Conservation (phyloP, 92 coral and sea anemone species). For the Parazoanthus swiftii region DNA sequence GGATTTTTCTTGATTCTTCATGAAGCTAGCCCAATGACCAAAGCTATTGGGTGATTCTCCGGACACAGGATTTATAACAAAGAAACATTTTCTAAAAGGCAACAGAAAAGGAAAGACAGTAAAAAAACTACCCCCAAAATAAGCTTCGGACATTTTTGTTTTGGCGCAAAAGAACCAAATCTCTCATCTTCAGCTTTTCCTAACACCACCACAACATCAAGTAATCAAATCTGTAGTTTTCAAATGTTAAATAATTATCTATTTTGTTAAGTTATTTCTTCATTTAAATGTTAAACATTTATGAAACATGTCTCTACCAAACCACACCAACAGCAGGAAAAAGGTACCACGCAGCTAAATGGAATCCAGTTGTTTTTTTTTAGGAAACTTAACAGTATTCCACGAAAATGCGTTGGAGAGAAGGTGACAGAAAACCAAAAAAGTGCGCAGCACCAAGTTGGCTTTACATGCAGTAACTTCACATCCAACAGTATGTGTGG, state of each 20-base stretch:
- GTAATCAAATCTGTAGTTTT: not conserved
- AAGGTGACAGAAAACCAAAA: too few relatives aligned
- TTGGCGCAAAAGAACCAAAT: not conserved
- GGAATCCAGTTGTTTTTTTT: not conserved
- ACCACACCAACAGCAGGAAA: not conserved
- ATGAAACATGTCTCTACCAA: not conserved
- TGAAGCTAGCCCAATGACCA: not conserved
- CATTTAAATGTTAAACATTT: not conserved
- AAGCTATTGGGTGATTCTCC: not conserved
- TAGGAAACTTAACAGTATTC: not conserved
- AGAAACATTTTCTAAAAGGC: not conserved
- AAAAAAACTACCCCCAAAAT: slow-evolving; percentile 4
- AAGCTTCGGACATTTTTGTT: slow-evolving; percentile 6
- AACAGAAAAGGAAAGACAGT: not conserved
- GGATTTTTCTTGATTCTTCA: not conserved
- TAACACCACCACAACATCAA: not conserved
- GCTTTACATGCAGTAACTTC: too few relatives aligned
- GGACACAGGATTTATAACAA: not conserved
- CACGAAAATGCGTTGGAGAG: too few relatives aligned
- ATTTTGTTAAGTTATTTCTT: not conserved
- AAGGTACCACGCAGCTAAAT: not conserved
- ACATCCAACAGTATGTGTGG: too few relatives aligned
- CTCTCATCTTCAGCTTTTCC: not conserved
- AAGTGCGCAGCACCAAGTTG: too few relatives aligned
- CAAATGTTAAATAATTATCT: slow-evolving; percentile 23